phyloP scores from a whole-genome alignment of 2,888 invertebrate species.

The Drosophila quinaria region DNA sequence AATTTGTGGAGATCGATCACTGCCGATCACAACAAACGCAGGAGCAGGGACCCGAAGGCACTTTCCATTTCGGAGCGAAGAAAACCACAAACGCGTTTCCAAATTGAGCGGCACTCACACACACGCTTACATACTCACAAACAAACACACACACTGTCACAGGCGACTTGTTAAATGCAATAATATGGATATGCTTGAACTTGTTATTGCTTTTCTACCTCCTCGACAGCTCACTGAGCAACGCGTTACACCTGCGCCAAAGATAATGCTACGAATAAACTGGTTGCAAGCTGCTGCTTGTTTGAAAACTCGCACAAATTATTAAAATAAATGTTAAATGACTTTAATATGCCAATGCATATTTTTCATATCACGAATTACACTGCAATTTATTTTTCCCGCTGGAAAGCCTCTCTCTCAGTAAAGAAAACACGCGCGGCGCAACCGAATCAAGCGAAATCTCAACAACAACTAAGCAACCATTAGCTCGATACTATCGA shows the following conservation, averaged over 20 bases:
- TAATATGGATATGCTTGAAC: slow-evolving; percentile 66
- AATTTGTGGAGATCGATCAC: slow-evolving; percentile 47
- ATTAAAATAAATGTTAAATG: slow-evolving; percentile 21
- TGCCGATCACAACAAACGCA: slow-evolving; percentile 38
- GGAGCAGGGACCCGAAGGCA: slow-evolving; percentile 39
- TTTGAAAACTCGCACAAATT: slow-evolving; percentile 9
- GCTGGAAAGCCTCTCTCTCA: slow-evolving; percentile 45
- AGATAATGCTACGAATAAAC: slow-evolving; percentile 16
- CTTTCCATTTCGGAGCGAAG: slow-evolving; percentile 73
- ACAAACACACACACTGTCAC: slow-evolving; percentile 18
- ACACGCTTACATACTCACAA: slow-evolving; percentile 23
- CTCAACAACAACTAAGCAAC: slow-evolving; percentile 65
- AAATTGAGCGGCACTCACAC: slow-evolving; percentile 39
- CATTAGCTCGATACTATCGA: slow-evolving; percentile 41
- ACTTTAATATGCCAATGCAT: slow-evolving; percentile 7
- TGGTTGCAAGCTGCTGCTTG: slow-evolving; percentile 1
- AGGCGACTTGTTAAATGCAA: slow-evolving; percentile 40
- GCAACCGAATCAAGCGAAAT: slow-evolving; percentile 60
- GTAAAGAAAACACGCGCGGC: slow-evolving; percentile 30
- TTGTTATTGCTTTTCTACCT: slow-evolving; percentile 62
- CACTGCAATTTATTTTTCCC: slow-evolving; percentile 54
- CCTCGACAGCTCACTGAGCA: slow-evolving; percentile 23
- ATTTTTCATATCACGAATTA: slow-evolving; percentile 1
- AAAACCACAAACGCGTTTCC: slow-evolving; percentile 70
- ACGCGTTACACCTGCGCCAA: slow-evolving; percentile 59